phyloP scores from a whole-genome alignment of 2,113 vertebrate species.

The Scolopax mira region DNA sequence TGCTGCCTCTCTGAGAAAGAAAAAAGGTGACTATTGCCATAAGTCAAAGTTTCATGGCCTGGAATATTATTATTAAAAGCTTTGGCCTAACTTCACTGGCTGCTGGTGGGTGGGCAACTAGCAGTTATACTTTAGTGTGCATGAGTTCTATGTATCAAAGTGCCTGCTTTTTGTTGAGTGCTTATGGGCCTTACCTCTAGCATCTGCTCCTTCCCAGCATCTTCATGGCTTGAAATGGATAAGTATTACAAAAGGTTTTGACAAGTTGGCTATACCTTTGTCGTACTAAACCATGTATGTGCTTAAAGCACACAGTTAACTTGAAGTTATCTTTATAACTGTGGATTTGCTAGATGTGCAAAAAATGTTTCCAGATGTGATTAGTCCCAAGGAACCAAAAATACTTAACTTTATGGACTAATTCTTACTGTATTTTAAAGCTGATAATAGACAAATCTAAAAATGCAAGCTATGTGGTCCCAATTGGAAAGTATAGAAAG shows the following conservation, averaged over 20 bases:
- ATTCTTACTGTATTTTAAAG: constrained; percentile 14
- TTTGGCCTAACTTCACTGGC: neutral
- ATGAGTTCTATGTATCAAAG: neutral
- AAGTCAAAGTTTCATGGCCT: neutral
- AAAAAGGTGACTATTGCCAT: neutral
- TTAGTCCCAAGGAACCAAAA: constrained; percentile 12
- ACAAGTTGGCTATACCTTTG: neutral
- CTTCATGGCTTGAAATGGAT: neutral
- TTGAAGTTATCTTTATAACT: neutral
- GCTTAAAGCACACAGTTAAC: neutral
- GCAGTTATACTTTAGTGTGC: neutral
- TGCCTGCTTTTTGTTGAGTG: neutral
- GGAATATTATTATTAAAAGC: constrained; percentile 1
- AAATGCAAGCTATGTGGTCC: neutral
- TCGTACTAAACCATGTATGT: neutral
- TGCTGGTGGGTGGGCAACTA: neutral
- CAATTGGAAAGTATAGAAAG: neutral
- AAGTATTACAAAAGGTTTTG: neutral
- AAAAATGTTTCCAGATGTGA: constrained; percentile 32
- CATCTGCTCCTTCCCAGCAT: neutral
- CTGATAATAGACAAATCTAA: constrained; percentile 16
- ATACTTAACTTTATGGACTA: neutral
- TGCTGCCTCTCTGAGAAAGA: neutral
- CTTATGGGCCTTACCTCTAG: neutral
- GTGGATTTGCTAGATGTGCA: neutral